Base-by-base conservation (phyloP, 2,113 vertebrate species). In the Uropsilus gracilis region DNA sequence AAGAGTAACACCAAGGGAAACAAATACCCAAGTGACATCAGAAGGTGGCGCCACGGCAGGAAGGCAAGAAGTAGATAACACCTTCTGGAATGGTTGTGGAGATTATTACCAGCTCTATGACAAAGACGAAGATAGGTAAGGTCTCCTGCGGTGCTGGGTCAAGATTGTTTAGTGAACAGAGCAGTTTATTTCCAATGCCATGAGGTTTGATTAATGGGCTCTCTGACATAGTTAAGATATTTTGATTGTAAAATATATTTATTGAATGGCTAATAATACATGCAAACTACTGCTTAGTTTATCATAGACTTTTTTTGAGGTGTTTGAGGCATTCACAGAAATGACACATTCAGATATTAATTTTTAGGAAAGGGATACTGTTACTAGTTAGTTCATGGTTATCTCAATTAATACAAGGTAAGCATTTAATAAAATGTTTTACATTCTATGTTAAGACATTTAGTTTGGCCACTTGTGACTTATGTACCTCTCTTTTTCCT, bases 71-170 rank as follows among this genome's bases (percentile, higher is more conserved):
- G 3, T 68, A 28, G 95, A 94, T 12, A 96, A 46, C 17, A 46
- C 93, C 64, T 97, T 98, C 87, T 98, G 98, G 98, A 96, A 98
- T 94, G 98, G 98, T 5, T 98, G 98, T 88, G 98, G 98, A 96
- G 97, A 98, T n/a, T 86, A 68, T 89, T 95, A 84, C 18, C 96
- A 96, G 42, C 76, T 48, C 9, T 98, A 93, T 10, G 95, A 82
- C 44, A 97, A 97, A 95, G 98, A 97, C 59, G 98, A 98, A 88
- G 97, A 98, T 48, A 99, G 99, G 99, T 99, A 98, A 97, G 94
- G 20, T 72, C 18, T 73, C 26, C 46, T 50, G 4, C 13, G 32
- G 5, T 53, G 18, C 44, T 42, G 73, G 22, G 3, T 85, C 44
- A 55, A 32, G 48, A 32, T 30, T 64, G 61, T 53, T 46, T 34